Percentiles rank a stretch among this genome's conserved stretches.
phyloP scores from a whole-genome alignment of 2,888 invertebrate species.

The Synergus laeviventris region DNA sequence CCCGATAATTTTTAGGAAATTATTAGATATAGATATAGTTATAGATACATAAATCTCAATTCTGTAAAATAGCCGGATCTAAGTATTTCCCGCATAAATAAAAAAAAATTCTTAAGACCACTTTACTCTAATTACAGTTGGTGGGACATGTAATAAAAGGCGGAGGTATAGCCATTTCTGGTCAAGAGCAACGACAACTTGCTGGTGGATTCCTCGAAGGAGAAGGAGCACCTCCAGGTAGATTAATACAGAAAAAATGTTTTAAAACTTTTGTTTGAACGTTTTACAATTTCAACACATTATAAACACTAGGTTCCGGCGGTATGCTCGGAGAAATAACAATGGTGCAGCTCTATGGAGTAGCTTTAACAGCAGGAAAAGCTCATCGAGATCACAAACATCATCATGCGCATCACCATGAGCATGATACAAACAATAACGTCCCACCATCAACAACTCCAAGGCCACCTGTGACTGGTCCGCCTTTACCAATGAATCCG shows the following conservation, averaged over 20 bases:
- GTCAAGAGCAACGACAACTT: slow-evolving; percentile 83
- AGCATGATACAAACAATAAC: slow-evolving; percentile 83
- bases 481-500: slow-evolving; percentile 78
- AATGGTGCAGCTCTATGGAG: slow-evolving; percentile 87
- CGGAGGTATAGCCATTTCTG: slow-evolving; percentile 85
- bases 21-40: background rate
- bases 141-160: slow-evolving; percentile 87
- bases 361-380: slow-evolving; percentile 90
- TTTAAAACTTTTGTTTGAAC: background rate
- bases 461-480: slow-evolving; percentile 78
- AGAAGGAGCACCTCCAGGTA: slow-evolving; percentile 77
- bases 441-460: slow-evolving; percentile 80
- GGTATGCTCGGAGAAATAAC: slow-evolving; percentile 87
- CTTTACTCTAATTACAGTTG: slow-evolving; percentile 78
- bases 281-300: background rate
- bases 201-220: slow-evolving; percentile 79
- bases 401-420: slow-evolving; percentile 89
- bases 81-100: too few relatives aligned
- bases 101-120: background rate
- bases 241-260: slow-evolving; percentile 31
- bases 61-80: too few relatives aligned
- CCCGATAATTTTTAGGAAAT: background rate
- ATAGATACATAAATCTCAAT: too few relatives aligned
- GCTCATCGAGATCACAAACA: slow-evolving; percentile 92
- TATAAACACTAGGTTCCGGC: slow-evolving; percentile 77